phyloP scores from a whole-genome alignment of 2,888 invertebrate species.

The Drosophila demipolita region DNA sequence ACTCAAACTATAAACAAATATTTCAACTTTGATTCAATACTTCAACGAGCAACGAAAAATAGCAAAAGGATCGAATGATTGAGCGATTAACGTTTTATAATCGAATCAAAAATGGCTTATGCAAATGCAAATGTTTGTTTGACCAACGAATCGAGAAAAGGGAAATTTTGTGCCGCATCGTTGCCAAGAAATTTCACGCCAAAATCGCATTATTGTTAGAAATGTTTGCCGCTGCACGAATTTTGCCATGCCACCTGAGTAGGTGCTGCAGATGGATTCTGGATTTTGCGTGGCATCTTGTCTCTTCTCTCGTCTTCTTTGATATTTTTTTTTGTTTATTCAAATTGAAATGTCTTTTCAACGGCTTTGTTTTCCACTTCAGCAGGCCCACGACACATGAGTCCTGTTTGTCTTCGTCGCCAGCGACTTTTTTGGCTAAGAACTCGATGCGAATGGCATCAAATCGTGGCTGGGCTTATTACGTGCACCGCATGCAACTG shows the following conservation, averaged over 20 bases:
- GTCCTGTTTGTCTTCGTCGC: conserved; percentile 77
- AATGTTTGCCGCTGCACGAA: conserved; percentile 28
- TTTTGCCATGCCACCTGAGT: conserved; percentile 69
- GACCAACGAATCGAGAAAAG: conserved; percentile 25
- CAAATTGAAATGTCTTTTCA: conserved; percentile 80
- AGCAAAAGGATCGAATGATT: conserved; percentile 31
- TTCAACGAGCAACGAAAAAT: not conserved
- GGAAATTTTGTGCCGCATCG: conserved; percentile 30
- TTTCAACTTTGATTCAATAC: not conserved
- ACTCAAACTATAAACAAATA: not conserved
- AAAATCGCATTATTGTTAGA: conserved; percentile 75
- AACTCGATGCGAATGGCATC: conserved; percentile 33
- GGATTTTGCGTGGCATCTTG: not conserved
- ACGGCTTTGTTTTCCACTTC: conserved; percentile 79
- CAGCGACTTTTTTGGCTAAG: conserved; percentile 72
- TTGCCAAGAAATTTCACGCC: conserved; percentile 66
- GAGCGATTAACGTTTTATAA: conserved; percentile 34
- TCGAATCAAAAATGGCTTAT: conserved; percentile 33
- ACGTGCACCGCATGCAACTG: conserved; percentile 75
- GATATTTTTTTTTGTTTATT: conserved; percentile 41
- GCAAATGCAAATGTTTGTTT: conserved; percentile 49
- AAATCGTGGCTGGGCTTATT: conserved; percentile 63
- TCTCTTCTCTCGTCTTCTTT: not conserved
- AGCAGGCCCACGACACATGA: conserved; percentile 75
- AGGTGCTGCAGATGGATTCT: conserved; percentile 11